phyloP scores from a whole-genome alignment of 2,797 vertebrate genomes.

The Podarcis lilfordi region DNA sequence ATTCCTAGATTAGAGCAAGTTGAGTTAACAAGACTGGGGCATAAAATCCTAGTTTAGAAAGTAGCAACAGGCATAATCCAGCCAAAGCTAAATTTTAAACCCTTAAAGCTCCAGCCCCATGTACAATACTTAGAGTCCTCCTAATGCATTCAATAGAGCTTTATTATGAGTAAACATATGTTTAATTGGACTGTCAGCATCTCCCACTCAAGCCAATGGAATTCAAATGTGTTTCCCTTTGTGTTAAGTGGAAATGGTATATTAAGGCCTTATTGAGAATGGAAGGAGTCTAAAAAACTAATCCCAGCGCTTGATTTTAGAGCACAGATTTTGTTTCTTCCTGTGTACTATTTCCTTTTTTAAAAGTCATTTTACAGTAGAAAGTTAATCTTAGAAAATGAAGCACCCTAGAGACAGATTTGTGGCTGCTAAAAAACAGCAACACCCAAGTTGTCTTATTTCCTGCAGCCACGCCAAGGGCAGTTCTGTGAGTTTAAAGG shows the following conservation, averaged over 20 bases:
- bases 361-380: not conserved
- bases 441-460: not conserved
- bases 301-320: not conserved
- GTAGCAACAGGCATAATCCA: not conserved
- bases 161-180: not conserved
- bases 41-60: not conserved
- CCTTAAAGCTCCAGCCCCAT: no score
- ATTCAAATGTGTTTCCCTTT: not conserved
- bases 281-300: not conserved
- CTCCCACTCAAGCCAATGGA: not conserved
- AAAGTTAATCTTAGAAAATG: not conserved
- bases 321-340: not conserved
- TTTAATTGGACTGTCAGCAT: not conserved
- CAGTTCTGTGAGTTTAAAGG: slow-evolving; percentile 11
- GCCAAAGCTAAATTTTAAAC: not conserved
- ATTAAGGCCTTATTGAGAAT: not conserved
- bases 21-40: no score
- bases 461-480: not conserved
- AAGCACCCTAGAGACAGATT: not conserved
- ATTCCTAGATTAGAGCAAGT: no score
- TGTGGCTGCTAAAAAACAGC: not conserved
- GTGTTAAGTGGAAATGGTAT: not conserved
- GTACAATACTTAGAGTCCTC: no score
- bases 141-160: not conserved
- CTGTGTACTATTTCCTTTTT: not conserved